Evolutionary conservation across 2,113 vertebrate genomes (phyloP), one percentile per base, ranked within the genome.

Genomic region (Mesocricetus auratus): DNA sequence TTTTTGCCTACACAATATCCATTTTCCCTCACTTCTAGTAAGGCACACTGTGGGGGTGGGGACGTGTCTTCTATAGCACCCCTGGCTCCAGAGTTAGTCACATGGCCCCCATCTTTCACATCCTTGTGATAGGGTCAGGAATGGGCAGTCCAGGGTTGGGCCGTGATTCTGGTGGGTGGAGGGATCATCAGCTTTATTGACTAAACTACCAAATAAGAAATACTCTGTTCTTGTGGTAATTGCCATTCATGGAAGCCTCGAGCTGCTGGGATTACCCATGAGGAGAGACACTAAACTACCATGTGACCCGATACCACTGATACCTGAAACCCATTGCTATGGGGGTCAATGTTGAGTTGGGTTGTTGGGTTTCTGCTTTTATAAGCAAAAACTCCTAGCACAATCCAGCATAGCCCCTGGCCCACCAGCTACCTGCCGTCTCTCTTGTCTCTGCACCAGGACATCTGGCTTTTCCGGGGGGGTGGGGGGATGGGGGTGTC

Each of bases 321-420:
- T 89, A 29, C 73, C 69, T 91, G 83, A 93, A 94, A 42, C 75
- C 58, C 58, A 22, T 22, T 2, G n/a, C 71, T 66, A 93, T 1
- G 5, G 58, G 12, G 86, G 62, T 9, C 53, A 36, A 19, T 47
- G 0, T 42, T 75, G 77, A n/a, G n/a, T n/a, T n/a, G n/a, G n/a
- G n/a, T n/a, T n/a, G 50, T 29, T 81, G 60, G 36, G 36, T 77
- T 90, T 96, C 60, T 93, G 22, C 21, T 73, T 90, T 87, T 33
- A 33, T 1, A 74, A 64, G 53, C 36, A 39, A 56, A 93, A 36
- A 33, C 16, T 78, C 75, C 50, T 42, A 45, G 58, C 4, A 21
- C 11, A 68, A 64, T 22, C 26, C n/a, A 29, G 15, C 2, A 24
- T 2, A 13, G 50, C 26, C 7, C n/a, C 81, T 9, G 1, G 56